Percentiles rank a stretch among this genome's conserved stretches.
Conservation (phyloP, 2,113 vertebrate genomes). For the Xenotilapia caudafasciata region DNA sequence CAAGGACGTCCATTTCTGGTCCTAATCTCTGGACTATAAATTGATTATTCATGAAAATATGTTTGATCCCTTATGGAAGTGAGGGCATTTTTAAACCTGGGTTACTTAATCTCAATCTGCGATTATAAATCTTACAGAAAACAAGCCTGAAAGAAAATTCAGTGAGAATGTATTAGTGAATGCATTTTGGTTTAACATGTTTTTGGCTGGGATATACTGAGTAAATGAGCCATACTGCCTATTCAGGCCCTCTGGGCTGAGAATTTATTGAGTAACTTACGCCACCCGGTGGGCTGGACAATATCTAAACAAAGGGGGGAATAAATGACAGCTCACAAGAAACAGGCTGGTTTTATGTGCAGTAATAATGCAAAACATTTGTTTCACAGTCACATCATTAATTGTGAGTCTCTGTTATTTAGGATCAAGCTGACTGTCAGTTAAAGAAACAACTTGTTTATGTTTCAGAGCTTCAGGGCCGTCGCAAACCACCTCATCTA, state of each 20-base stretch:
- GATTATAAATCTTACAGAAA: not conserved
- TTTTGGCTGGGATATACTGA: not conserved
- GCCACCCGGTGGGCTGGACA: conserved; percentile 30
- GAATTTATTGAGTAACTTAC: not conserved
- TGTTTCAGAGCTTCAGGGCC: conserved; percentile 35
- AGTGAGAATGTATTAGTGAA: not conserved
- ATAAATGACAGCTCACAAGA: not conserved
- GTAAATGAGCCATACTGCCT: not conserved
- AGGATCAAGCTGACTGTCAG: conserved; percentile 2
- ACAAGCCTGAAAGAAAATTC: not conserved
- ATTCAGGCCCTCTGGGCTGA: not conserved
- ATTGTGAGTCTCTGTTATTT: not conserved
- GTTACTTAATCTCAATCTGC: not conserved
- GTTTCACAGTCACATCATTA: not conserved
- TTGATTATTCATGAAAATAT: not conserved
- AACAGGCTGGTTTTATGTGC: not conserved
- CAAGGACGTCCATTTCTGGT: not conserved
- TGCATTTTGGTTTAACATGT: not conserved
- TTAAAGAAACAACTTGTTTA: conserved; percentile 18
- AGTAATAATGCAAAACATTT: not conserved
- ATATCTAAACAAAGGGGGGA: not conserved
- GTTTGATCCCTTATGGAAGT: not conserved
- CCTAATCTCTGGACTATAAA: not conserved
- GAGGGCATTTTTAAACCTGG: not conserved
- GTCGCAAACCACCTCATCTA: conserved; percentile 47